Evolutionary conservation across 1,140 invertebrate genomes (phyloP), one percentile per base, ranked within the genome.

Genomic region (Drosophila setifemur): DNA sequence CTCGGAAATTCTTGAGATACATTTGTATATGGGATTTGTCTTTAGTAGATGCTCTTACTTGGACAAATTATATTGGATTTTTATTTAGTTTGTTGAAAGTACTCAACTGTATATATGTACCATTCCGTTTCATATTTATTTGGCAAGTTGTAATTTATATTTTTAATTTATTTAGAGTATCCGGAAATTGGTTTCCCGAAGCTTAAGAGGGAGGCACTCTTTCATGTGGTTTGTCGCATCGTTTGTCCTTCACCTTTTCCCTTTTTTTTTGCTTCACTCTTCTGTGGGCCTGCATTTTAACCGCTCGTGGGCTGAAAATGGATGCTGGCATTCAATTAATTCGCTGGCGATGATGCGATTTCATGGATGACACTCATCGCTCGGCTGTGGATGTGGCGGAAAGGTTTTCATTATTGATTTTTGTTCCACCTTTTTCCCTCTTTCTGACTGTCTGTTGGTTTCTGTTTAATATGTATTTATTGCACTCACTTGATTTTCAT

Each of bases 401-500:
- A 64, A 60, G 58, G 37, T 50, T 68, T 75, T 49, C 69, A 78
- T 72, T 85, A 85, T 85, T 86, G 79, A 85, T 85, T 77, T 73
- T 57, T 25, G 57, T 49, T 2, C 33, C 43, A 64, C 57, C 54
- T 61, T 43, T 60, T 43, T 33, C 42, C 11, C 23, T 29, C 25
- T 29, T 23, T n/a, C n/a, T n/a, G n/a, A n/a, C 23, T 9, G 9
- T 28, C 23, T 25, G 18, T 5, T 23, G 21, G 14, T 39, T 12
- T 37, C 48, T 60, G 63, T 71, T 71, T 63, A 73, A 81, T 60
- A 50, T 73, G 40, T 66, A 61, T 71, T 81, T 74, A 74, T 67
- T 82, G 69, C 79, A 85, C 54, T 67, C 72, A 74, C 70, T 74
- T 85, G 79, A 85, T 85, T 85, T 66, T 64, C 74, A 67, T 83